These are phyloP conservation scores for Caretta caretta DNA, from an alignment of 2,113 vertebrate species.

Conservation along the genomic window DNA sequence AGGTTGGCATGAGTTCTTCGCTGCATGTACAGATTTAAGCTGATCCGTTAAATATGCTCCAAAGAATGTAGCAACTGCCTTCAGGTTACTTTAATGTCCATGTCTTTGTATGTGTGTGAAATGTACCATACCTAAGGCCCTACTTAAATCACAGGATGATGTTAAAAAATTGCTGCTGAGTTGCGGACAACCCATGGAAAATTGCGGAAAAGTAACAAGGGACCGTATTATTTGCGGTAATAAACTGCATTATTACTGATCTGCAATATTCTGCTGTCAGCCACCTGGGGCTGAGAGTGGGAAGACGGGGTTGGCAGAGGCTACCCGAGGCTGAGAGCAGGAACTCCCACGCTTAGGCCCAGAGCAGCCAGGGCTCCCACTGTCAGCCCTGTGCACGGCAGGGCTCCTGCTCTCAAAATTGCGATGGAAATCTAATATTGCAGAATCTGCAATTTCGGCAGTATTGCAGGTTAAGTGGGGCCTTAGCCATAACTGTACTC, in stretches of 20 bases:
- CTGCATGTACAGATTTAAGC: slow-evolving; percentile 23
- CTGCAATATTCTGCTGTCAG: background rate
- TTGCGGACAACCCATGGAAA: background rate
- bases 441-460: background rate
- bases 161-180: background rate
- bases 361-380: too few species aligned
- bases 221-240: background rate
- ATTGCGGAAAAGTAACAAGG: background rate
- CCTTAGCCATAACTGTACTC: background rate
- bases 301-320: too few species aligned
- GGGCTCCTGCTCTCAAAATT: background rate
- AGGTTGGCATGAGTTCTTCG: slow-evolving; percentile 7
- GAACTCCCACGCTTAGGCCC: too few species aligned
- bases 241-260: background rate
- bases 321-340: background rate
- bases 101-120: slow-evolving; percentile 23
- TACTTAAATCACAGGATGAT: background rate
- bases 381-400: background rate
- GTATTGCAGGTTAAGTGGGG: background rate
- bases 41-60: slow-evolving; percentile 42
- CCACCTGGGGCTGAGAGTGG: too few species aligned
- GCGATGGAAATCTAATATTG: background rate
- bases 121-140: background rate
- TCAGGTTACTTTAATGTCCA: slow-evolving; percentile 34
- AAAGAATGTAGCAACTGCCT: slow-evolving; percentile 39